phyloP scores from a whole-genome alignment of 1,140 invertebrate genomes.

The Cydia amplana region DNA sequence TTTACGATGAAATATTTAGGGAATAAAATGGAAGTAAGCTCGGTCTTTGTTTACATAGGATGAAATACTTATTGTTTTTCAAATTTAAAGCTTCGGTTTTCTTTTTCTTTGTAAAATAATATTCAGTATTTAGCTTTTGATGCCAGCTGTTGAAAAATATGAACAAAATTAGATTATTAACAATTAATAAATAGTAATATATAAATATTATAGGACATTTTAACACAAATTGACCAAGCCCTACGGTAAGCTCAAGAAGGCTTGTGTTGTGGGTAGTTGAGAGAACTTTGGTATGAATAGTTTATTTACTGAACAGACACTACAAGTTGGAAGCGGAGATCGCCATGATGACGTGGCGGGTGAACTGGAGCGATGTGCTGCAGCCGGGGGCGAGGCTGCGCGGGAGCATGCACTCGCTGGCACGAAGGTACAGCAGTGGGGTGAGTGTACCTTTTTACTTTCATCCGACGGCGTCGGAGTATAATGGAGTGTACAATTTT shows the following conservation, averaged over 20 bases:
- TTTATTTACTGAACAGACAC: constrained; percentile 82
- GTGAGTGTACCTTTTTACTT: constrained; percentile 69
- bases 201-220: too few species aligned
- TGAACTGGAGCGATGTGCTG: constrained; percentile 90
- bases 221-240: too few species aligned
- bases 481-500: too few species aligned
- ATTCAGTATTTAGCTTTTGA: background rate
- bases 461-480: background rate
- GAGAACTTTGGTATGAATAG: too few species aligned
- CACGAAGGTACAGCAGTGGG: constrained; percentile 83
- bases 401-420: constrained; percentile 84
- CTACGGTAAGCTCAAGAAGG: too few species aligned
- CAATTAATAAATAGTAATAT: too few species aligned
- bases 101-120: constrained; percentile 26
- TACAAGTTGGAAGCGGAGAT: constrained; percentile 96
- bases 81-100: background rate
- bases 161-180: too few species aligned
- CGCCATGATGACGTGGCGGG: constrained; percentile 97
- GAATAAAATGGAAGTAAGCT: background rate
- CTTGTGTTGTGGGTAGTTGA: too few species aligned
- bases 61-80: constrained; percentile 1
- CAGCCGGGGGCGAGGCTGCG: constrained; percentile 78
- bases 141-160: too few species aligned
- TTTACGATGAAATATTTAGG: constrained; percentile 25
- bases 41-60: constrained; percentile 10